Evolutionary conservation across 2,797 vertebrate genomes (phyloP).

Genomic region (Perodicticus potto): DNA sequence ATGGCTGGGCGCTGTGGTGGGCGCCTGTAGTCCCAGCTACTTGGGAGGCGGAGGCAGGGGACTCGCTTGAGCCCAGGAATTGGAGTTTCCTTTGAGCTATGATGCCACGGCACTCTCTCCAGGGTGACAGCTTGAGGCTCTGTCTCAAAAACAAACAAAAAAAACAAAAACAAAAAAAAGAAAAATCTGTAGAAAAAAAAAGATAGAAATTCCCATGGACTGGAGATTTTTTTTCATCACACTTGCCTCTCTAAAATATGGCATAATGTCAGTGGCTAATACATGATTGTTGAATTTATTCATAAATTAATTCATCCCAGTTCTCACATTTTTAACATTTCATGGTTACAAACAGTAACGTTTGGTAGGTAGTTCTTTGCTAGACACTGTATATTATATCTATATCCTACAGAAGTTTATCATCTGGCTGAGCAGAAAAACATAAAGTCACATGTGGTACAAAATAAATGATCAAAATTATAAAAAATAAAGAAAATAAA

Average conservation of each 20-base stretch:
- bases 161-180: too few species aligned
- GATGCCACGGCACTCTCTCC: too few species aligned
- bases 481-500: conserved; percentile 40
- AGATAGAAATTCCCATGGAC: neutral
- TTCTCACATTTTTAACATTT: neutral
- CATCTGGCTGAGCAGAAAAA: conserved; percentile 9
- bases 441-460: neutral
- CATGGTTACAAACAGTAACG: neutral
- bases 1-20: too few species aligned
- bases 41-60: too few species aligned
- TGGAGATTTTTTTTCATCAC: neutral
- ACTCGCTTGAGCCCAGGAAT: too few species aligned
- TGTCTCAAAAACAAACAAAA: too few species aligned
- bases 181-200: neutral
- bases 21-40: too few species aligned
- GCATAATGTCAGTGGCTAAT: neutral
- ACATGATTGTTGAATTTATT: neutral
- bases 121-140: too few species aligned
- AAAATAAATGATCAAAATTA: conserved; percentile 67
- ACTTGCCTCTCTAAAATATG: neutral
- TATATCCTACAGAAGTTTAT: neutral
- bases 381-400: neutral
- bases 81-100: too few species aligned
- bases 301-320: neutral
- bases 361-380: neutral